A percentile compares a stretch with the other conserved stretches of the same genome.
Conservation (phyloP, 2,797 vertebrate genomes). For the Pseudotriccus pelzelni region DNA sequence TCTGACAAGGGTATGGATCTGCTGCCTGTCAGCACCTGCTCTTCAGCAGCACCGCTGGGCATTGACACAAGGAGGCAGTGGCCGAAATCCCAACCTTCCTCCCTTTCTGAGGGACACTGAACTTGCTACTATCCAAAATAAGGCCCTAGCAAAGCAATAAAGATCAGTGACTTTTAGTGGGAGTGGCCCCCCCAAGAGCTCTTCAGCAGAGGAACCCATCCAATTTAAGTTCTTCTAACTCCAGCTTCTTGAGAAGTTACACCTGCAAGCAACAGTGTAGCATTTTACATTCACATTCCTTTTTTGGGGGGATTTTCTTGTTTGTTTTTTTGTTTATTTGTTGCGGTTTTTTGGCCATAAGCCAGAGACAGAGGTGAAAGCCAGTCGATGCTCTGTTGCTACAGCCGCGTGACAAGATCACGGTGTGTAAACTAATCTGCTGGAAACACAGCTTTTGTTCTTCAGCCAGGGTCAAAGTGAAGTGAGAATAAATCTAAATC, state of each 20-base stretch:
- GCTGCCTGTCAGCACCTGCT: accelerated
- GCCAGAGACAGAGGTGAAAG: background rate
- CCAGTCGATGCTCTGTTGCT: background rate
- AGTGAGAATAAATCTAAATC: background rate
- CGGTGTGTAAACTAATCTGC: background rate
- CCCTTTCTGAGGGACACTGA: no score
- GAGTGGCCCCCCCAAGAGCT: background rate
- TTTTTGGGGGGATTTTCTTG: background rate
- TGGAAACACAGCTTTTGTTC: background rate
- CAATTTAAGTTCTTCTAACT: background rate
- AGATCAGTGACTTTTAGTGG: background rate
- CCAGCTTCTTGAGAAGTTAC: background rate
- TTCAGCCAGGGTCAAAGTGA: background rate
- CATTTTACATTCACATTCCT: background rate
- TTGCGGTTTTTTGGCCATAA: background rate
- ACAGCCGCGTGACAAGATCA: background rate
- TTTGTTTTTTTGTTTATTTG: background rate
- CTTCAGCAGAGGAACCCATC: background rate
- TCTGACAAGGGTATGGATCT: no score
- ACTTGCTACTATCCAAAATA: accelerated
- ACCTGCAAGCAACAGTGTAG: background rate
- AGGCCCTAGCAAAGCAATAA: background rate
- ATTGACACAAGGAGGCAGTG: background rate
- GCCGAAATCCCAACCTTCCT: accelerated
- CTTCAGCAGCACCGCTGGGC: background rate